Evolutionary conservation across 2,888 invertebrate species (phyloP), one percentile per base, ranked within the genome.

Genomic region (Cheilosia vernalis): DNA sequence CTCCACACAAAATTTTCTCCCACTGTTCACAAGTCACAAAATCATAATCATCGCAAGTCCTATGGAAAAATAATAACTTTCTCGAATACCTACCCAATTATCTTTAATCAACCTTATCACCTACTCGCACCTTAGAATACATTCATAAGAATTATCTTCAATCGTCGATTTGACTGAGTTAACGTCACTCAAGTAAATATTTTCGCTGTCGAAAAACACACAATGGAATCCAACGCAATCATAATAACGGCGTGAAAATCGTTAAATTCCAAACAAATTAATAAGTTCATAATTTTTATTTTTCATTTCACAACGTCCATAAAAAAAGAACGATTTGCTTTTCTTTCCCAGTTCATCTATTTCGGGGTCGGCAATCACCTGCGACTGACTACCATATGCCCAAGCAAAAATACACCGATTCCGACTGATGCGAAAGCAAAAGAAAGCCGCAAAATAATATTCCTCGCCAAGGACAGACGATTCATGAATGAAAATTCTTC

Each of bases 401-500:
- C 61, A 64, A 37, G 13, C 37, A 37, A 37, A 37, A 37, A 13
- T 13, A 37, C 13, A 37, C 1, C 74, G 37, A 44, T 17, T 56
- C 30, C 66, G 53, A 66, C 17, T 30, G 49, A 30, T 51, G 60
- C 24, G 27, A 66, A 63, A 49, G 47, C n/a, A 67, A 67, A 61
- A 80, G 63, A 81, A 53, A 76, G 33, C 63, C 56, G 44, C 47
- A 69, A 37, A 30, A 74, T 51, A 33, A n/a, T 42, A 51, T 13
- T 10, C 67, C 15, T 6, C 27, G 19, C 19, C 15, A 56, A 53
- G 15, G 37, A 37, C 30, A 55, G 17, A 42, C 63, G 76, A 79
- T 74, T 84, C 67, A 79, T 84, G 83, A 84, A 84, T 84, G 83
- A 73, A 84, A 79, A 72, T 73, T 53, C 15, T 55, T 47, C 51